Conservation (phyloP, 2,113 vertebrate genomes). For the pig (Sus scrofa) region T2T-Sscrofa CM000824.6:111589001-111589500, state of each 20-base stretch:
- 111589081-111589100: constrained; percentile 21
- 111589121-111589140: constrained; percentile 7
- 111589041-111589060: background rate
- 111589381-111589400: background rate
- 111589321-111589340: background rate
- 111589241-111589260: background rate
- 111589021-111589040: constrained; percentile 37
- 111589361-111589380: background rate
- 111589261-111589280: background rate
- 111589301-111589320: background rate
- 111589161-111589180: background rate
- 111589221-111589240: background rate
- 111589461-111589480: background rate
- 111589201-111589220: background rate
- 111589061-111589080: background rate
- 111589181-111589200: background rate
- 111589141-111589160: constrained; percentile 3
- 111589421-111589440: background rate
- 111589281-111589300: background rate
- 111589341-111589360: background rate
- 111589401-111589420: background rate
- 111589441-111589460: background rate
- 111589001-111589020: constrained; percentile 36
- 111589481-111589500: background rate
- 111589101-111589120: background rate